Conservation (phyloP, 2,113 vertebrate species). For the Lethenteron reissneri region DNA sequence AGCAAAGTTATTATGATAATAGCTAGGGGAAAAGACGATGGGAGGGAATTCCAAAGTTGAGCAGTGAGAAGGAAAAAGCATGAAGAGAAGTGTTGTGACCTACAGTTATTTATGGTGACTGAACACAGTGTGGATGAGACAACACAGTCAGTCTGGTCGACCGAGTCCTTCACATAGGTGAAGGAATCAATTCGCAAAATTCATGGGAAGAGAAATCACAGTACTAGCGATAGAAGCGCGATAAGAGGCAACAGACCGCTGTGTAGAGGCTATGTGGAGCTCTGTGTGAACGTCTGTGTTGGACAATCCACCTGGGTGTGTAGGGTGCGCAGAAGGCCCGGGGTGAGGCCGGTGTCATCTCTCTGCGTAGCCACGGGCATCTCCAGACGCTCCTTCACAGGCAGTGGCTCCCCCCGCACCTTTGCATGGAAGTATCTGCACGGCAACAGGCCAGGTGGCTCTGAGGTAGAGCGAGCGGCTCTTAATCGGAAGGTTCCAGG, state of each 20-base stretch:
- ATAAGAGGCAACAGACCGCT: background rate
- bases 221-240: background rate
- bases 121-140: background rate
- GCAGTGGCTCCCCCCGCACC: constrained; percentile 41
- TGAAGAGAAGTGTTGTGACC: too few relatives aligned
- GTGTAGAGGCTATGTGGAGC: background rate
- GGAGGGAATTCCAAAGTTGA: too few relatives aligned
- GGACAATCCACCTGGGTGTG: constrained; percentile 44
- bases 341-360: constrained; percentile 37
- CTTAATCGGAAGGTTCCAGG: too few relatives aligned
- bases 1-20: too few relatives aligned
- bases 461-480: too few relatives aligned
- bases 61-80: too few relatives aligned
- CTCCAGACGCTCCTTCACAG: constrained; percentile 51
- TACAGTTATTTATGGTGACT: too few relatives aligned
- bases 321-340: constrained; percentile 45
- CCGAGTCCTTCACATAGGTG: background rate
- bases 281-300: background rate
- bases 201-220: background rate
- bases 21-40: too few relatives aligned
- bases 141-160: background rate
- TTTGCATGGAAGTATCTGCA: constrained; percentile 58
- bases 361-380: constrained; percentile 26
- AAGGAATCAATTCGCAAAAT: background rate
- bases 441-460: background rate